Evolutionary conservation across 2,797 vertebrate genomes (phyloP), one percentile per base, ranked within the genome.

Genomic region (Lemur catta): DNA sequence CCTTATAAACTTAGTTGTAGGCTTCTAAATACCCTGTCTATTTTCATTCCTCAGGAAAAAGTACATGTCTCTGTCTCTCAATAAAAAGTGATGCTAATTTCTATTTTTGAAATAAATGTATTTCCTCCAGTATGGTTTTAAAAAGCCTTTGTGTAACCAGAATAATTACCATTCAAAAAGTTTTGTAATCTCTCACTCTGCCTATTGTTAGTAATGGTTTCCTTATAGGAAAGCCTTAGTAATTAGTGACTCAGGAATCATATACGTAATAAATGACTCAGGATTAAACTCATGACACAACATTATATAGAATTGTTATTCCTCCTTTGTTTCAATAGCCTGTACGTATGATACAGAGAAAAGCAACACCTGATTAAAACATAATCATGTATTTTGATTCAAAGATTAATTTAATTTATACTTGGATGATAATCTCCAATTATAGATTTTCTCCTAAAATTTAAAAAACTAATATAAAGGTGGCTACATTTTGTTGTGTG

Each of bases 201-300:
- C 55, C 82, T 94, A 55, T 75, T 95, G 80, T 96, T 97, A 94
- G 50, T 96, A 96, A 97, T 96, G 72, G 57, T 91, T 97, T 97
- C 96, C 96, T 97, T 95, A 97, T 95, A 96, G 97, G 93, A 97
- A 97, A 96, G 76, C 15, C 35, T 97, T 95, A 96, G 97, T 97
- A 97, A 97, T 91, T 92, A 91, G 65, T 97, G 97, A 97, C 95
- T 98, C 96, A 97, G 91, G 63, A 84, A 92, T 81, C 76, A 94
- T n/a, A 43, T 52, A 92, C 4, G n/a, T 69, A 97, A 97, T 28
- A 84, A 91, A 93, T 97, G 97, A 97, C 85, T 96, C 96, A 94
- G 28, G 52, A 90, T 74, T 90, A 95, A 95, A 87, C 14, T 41
- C 78, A 85, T 46, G 59, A 97, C 43, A 97, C 79, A 88, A 87